Evolutionary conservation across 2,113 vertebrate species (phyloP).

Genomic region (Peucedramus taeniatus): DNA sequence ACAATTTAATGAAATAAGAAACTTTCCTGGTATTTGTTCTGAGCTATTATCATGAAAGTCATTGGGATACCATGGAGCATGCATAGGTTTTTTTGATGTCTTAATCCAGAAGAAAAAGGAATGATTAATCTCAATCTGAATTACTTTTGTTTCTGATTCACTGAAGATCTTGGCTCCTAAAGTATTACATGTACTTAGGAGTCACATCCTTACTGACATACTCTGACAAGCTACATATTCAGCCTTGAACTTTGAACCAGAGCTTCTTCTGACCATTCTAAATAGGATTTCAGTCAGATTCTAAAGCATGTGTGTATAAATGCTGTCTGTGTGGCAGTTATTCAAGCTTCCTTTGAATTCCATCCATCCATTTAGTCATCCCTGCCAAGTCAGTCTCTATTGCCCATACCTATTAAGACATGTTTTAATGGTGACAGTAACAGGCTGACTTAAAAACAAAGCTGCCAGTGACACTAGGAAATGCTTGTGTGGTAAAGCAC

Average conservation of each 20-base stretch:
- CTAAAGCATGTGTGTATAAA: background rate
- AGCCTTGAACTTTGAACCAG: background rate
- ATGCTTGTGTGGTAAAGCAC: background rate
- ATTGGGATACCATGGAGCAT: background rate
- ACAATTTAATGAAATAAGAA: background rate
- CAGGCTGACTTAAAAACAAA: background rate
- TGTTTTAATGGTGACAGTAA: background rate
- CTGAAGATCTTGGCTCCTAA: background rate
- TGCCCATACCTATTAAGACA: background rate
- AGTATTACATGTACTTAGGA: background rate
- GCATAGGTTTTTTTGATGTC: background rate
- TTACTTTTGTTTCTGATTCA: background rate
- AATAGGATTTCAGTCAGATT: constrained; percentile 8
- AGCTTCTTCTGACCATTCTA: background rate
- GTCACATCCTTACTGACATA: background rate
- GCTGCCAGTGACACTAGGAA: background rate
- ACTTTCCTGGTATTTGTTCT: background rate
- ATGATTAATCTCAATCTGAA: background rate
- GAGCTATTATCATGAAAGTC: background rate
- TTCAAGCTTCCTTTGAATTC: background rate
- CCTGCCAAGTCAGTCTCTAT: background rate
- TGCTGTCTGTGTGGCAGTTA: background rate
- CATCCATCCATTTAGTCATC: background rate
- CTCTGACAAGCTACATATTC: background rate
- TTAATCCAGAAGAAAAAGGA: background rate